phyloP scores from a whole-genome alignment of 2,888 invertebrate species.

The Halictus quadricinctus region DNA sequence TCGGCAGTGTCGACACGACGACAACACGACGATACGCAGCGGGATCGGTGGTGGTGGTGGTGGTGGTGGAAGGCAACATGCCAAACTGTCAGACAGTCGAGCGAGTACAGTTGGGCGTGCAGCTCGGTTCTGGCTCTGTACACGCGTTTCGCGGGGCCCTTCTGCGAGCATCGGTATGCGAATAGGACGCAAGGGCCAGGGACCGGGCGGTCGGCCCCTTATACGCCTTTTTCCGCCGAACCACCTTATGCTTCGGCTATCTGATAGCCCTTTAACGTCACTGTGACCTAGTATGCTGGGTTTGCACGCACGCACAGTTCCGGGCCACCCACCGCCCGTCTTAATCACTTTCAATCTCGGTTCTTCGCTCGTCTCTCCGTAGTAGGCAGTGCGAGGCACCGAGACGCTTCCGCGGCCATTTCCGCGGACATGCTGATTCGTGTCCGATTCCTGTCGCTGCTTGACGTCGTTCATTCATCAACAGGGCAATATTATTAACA shows the following conservation, averaged over 20 bases:
- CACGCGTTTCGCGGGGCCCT: slow-evolving; percentile 68
- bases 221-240: slow-evolving; percentile 53
- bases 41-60: slow-evolving; percentile 15
- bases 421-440: slow-evolving; percentile 44
- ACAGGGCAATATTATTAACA: neutral
- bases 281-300: slow-evolving; percentile 73
- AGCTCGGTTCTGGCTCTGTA: slow-evolving; percentile 56
- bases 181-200: slow-evolving; percentile 64
- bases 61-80: slow-evolving; percentile 75
- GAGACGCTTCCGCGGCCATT: slow-evolving; percentile 54
- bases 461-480: slow-evolving; percentile 12
- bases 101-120: slow-evolving; percentile 52
- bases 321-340: slow-evolving; percentile 62
- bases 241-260: slow-evolving; percentile 68
- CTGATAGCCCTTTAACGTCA: slow-evolving; percentile 75
- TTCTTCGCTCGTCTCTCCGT: slow-evolving; percentile 59
- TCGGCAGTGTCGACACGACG: slow-evolving; percentile 61
- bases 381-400: slow-evolving; percentile 70
- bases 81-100: slow-evolving; percentile 78
- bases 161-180: slow-evolving; percentile 70
- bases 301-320: slow-evolving; percentile 72
- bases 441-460: slow-evolving; percentile 12
- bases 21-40: slow-evolving; percentile 56
- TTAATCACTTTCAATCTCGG: slow-evolving; percentile 72
- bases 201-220: slow-evolving; percentile 14